phyloP scores from a whole-genome alignment of 1,140 invertebrate species.

The Nixonia krombeini region DNA sequence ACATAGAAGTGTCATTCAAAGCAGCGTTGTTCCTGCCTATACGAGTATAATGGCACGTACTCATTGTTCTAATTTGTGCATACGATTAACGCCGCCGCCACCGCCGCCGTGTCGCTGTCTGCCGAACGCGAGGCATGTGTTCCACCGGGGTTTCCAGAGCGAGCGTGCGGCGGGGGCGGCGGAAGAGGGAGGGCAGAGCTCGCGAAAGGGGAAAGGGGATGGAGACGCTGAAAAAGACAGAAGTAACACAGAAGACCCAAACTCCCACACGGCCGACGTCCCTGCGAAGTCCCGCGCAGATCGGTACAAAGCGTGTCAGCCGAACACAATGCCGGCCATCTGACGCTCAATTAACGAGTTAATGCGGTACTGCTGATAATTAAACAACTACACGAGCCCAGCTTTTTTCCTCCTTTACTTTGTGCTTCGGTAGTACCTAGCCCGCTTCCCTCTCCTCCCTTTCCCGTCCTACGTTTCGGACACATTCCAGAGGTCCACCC shows the following conservation, averaged over 20 bases:
- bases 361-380: conserved; percentile 70
- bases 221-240: conserved; percentile 19
- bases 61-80: conserved; percentile 72
- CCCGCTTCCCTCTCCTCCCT: conserved; percentile 9
- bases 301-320: conserved; percentile 68
- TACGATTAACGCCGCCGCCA: conserved; percentile 68
- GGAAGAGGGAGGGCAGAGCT: conserved; percentile 37
- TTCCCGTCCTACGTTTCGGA: conserved; percentile 10
- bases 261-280: conserved; percentile 45
- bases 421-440: conserved; percentile 9
- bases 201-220: conserved; percentile 18
- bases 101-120: conserved; percentile 53
- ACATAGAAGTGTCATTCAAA: conserved; percentile 67
- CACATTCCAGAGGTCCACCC: conserved; percentile 44
- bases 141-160: no score
- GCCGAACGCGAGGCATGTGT: conserved; percentile 49
- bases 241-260: conserved; percentile 44
- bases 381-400: conserved; percentile 66
- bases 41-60: conserved; percentile 64
- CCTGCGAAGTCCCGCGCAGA: conserved; percentile 51
- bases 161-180: no score
- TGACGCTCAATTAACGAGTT: conserved; percentile 73
- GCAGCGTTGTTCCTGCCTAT: conserved; percentile 53
- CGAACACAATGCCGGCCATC: conserved; percentile 65
- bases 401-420: conserved; percentile 43